Evolutionary conservation across 1,140 invertebrate species (phyloP).

Genomic region (Halesus radiatus): DNA sequence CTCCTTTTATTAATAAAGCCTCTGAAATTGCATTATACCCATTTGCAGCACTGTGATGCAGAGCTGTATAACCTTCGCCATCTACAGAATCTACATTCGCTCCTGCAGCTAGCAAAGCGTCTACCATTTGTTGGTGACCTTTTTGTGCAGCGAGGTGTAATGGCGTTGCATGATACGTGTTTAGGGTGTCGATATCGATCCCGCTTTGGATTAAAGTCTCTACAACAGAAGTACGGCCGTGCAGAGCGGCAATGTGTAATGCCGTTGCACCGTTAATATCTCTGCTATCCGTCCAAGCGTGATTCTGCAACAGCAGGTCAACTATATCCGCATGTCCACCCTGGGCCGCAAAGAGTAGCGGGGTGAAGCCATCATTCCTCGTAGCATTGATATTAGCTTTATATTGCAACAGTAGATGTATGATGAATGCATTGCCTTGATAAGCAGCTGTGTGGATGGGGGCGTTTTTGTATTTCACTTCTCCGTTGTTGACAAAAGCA

Average conservation of each 20-base stretch:
- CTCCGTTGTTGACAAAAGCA: too few species aligned
- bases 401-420: background rate
- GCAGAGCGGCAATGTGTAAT: background rate
- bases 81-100: background rate
- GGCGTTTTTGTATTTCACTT: too few species aligned
- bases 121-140: background rate
- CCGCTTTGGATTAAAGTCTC: background rate
- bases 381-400: background rate
- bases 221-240: background rate
- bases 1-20: too few species aligned
- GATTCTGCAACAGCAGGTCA: background rate
- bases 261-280: background rate
- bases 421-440: background rate
- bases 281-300: background rate
- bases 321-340: background rate
- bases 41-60: too few species aligned
- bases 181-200: slow-evolving; percentile 78
- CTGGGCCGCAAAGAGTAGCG: background rate
- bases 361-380: background rate
- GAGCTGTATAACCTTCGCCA: too few species aligned
- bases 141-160: slow-evolving; percentile 86
- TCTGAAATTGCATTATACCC: too few species aligned
- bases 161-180: slow-evolving; percentile 83
- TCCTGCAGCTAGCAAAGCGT: background rate
- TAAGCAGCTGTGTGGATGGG: background rate